phyloP scores from a whole-genome alignment of 2,113 vertebrate genomes.

The Misgurnus anguillicaudatus region DNA sequence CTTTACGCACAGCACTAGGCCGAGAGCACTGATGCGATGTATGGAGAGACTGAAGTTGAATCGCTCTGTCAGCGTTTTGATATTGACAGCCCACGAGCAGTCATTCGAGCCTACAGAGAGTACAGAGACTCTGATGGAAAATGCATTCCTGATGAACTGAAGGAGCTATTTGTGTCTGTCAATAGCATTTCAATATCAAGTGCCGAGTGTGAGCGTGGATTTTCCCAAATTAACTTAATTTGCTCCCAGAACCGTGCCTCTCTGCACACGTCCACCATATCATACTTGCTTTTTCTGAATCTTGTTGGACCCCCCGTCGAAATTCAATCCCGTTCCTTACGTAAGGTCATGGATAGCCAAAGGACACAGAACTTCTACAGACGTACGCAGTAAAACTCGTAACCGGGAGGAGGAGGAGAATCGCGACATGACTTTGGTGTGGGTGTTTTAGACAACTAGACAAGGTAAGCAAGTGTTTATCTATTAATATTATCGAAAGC shows the following conservation, averaged over 20 bases:
- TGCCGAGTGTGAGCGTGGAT: conserved; percentile 24
- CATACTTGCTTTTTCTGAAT: conserved; percentile 15
- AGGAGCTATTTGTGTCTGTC: conserved; percentile 11
- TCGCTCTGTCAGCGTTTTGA: conserved; percentile 10
- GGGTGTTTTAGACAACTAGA: no score
- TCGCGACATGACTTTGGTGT: no score
- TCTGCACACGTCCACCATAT: conserved; percentile 37
- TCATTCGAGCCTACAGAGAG: background rate
- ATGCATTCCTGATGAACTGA: background rate
- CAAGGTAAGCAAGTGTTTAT: no score
- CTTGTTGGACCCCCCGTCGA: background rate
- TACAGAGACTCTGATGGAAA: conserved; percentile 7
- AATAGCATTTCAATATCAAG: conserved; percentile 11
- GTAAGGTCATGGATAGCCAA: conserved; percentile 30
- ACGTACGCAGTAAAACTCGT: background rate
- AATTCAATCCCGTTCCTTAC: conserved; percentile 19
- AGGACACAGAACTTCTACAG: conserved; percentile 6
- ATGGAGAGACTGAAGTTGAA: conserved; percentile 17
- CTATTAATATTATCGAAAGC: no score
- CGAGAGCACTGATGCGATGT: background rate
- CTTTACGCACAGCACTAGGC: conserved; percentile 28
- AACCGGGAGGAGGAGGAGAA: conserved; percentile 20
- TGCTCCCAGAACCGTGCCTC: conserved; percentile 10
- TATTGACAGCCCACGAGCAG: background rate
- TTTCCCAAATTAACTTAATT: conserved; percentile 31